Base-by-base conservation (phyloP, 2,888 invertebrate genomes). In the Morinoia aosen region DNA sequence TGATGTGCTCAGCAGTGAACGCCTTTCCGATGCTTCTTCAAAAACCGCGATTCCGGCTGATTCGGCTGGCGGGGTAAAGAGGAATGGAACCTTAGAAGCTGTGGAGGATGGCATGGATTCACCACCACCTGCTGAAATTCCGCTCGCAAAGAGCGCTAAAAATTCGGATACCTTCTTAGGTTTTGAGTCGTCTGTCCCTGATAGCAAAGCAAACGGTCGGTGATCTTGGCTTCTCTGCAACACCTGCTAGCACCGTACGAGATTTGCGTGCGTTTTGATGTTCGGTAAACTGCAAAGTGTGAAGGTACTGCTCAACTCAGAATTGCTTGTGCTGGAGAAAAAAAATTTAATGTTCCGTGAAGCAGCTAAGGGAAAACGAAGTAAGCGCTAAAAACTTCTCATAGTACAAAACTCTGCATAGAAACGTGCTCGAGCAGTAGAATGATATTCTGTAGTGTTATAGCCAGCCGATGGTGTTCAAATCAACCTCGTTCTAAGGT, bases 61-160 rank as follows among this genome's bases (percentile, higher is more conserved):
- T 76, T 76, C 33, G 0, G 76, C 76, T 33, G 76, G 33, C 76
- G 2, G 14, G 8, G 16, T 7, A 76, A 33, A 10, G 12, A 57
- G 11, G 33, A 93, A 57, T 93, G 93, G 93, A 57, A 93, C 25
- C 93, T 12, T n/a, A 93, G 93, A 93, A 93, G 58, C 58, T 33
- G 5, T 93, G 93, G 93, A 57, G 8, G 57, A 48, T 0, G 93
- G 57, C 25, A n/a, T 57, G 25, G 57, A 93, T 39, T 90, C 48
- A 39, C 40, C 90, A 33, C 25, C 93, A 19, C 57, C n/a, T 33
- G 25, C n/a, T 11, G 57, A 19, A 93, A 93, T 93, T 39, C 40
- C 90, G 90, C 39, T 40, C 16, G 14, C 90, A 33, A 48, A 48
- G n/a, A n/a, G 33, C 25, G 93, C n/a, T 11, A 57, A 93, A 57